A percentile compares a stretch with the other conserved stretches of the same genome.
Evolutionary conservation across 2,888 invertebrate genomes (phyloP).

Genomic region (Drosophila subsilvestris): DNA sequence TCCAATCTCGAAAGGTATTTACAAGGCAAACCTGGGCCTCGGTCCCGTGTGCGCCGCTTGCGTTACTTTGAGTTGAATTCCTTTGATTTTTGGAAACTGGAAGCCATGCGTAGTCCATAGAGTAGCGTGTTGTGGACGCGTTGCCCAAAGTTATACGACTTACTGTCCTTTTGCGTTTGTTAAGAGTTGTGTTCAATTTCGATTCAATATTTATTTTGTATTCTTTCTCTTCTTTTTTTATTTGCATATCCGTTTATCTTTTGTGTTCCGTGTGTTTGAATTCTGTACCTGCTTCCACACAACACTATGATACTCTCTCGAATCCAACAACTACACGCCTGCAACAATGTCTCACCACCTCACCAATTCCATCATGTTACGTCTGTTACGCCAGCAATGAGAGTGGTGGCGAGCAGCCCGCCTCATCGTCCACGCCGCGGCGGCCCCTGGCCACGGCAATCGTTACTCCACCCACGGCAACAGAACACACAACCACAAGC

Average conservation of each 20-base stretch:
- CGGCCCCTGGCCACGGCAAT: constrained; percentile 68
- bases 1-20: constrained; percentile 81
- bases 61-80: constrained; percentile 47
- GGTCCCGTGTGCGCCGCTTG: constrained; percentile 70
- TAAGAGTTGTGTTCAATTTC: constrained; percentile 51
- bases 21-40: constrained; percentile 37
- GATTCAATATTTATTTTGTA: constrained; percentile 39
- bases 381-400: constrained; percentile 32
- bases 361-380: constrained; percentile 39
- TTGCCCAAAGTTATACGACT: constrained; percentile 42
- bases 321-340: constrained; percentile 35
- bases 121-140: constrained; percentile 60
- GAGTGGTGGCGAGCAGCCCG: constrained; percentile 66
- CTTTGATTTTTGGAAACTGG: constrained; percentile 27
- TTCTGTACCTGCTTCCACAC: constrained; percentile 74
- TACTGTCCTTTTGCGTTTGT: constrained; percentile 27
- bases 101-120: constrained; percentile 53
- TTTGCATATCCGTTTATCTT: constrained; percentile 72
- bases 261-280: constrained; percentile 75
- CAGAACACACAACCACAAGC: constrained; percentile 56
- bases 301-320: constrained; percentile 16
- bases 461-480: constrained; percentile 43
- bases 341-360: constrained; percentile 47
- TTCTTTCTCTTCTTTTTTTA: constrained; percentile 53
- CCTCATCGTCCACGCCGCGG: constrained; percentile 74